Evolutionary conservation across 2,888 invertebrate species (phyloP), one percentile per base, ranked within the genome.

Genomic region (Drosophila paranaensis): DNA sequence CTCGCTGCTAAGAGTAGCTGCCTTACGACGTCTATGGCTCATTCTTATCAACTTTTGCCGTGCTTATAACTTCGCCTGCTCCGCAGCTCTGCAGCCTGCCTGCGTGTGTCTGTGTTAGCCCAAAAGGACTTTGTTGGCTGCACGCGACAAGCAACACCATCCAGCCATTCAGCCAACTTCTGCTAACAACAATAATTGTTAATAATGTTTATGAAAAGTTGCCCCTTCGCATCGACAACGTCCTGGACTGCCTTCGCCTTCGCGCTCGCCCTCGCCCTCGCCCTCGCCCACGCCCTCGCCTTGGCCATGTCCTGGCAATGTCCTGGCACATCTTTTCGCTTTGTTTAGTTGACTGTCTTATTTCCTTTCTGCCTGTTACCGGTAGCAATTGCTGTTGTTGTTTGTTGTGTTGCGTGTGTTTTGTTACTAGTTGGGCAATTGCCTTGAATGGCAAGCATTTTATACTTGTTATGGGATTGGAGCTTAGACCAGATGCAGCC

Each of bases 151-250:
- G 81, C 75, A 81, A 81, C 70, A 76, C 76, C 76, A 71, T 54
- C 70, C 60, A 66, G 63, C 77, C 58, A 79, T 75, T 68, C 72
- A 72, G 69, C 45, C 82, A 84, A 84, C 88, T 84, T 84, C 74
- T 74, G 82, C 83, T 88, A 81, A 89, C 88, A 82, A 83, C 83
- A 90, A 89, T 90, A 88, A 88, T 84, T 85, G 89, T 85, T 89
- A 89, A 89, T 89, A 89, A 90, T 89, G 88, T 89, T 89, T 89
- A 89, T 90, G 90, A 90, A 90, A 90, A 89, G 90, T 89, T 90
- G 73, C 77, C 66, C 77, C 76, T 55, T 66, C 66, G 57, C 71
- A 64, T 60, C 68, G 63, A 51, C 76, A 37, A 51, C 58, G 53
- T 61, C 60, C 69, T 65, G 51, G 14, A 33, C 57, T 61, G 66